A percentile compares a stretch with the other conserved stretches of the same genome.
Conservation (phyloP, 2,113 vertebrate species). For the Mesocricetus auratus region DNA sequence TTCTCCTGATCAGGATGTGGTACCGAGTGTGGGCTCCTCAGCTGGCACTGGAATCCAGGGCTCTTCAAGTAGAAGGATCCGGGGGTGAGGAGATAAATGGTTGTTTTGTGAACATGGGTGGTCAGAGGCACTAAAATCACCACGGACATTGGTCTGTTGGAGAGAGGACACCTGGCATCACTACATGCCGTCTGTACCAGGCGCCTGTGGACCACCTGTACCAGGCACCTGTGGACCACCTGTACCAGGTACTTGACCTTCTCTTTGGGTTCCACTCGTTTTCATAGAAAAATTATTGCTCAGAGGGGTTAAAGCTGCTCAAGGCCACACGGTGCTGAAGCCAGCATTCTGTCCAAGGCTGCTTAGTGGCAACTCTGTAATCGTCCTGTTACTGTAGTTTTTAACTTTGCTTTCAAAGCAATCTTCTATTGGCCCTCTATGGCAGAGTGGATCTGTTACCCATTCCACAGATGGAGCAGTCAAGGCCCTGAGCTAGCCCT, state of each 20-base stretch:
- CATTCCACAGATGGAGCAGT: not conserved
- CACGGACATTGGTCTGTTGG: not conserved
- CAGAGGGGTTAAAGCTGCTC: not conserved
- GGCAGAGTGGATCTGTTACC: not conserved
- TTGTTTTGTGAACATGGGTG: not conserved
- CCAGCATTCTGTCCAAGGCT: no score
- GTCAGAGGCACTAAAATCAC: not conserved
- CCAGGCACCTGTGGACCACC: not conserved
- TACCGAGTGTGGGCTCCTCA: not conserved
- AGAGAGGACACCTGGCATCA: not conserved
- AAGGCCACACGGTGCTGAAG: not conserved
- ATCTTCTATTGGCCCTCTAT: not conserved
- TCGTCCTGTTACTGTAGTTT: not conserved
- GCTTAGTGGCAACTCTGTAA: not conserved
- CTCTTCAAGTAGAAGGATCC: not conserved
- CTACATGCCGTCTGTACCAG: not conserved
- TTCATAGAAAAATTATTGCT: conserved; percentile 22
- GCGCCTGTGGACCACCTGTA: not conserved
- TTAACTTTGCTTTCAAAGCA: conserved; percentile 54
- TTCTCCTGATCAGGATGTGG: not conserved
- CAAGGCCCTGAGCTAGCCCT: not conserved
- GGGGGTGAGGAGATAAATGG: not conserved
- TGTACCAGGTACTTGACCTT: not conserved
- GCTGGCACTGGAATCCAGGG: not conserved
- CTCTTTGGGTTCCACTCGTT: not conserved